Percentiles rank a stretch among this genome's conserved stretches.
These are phyloP conservation scores for Drosophila pruinosa DNA, from an alignment of 1,140 invertebrate species.

Conservation along the genomic window DNA sequence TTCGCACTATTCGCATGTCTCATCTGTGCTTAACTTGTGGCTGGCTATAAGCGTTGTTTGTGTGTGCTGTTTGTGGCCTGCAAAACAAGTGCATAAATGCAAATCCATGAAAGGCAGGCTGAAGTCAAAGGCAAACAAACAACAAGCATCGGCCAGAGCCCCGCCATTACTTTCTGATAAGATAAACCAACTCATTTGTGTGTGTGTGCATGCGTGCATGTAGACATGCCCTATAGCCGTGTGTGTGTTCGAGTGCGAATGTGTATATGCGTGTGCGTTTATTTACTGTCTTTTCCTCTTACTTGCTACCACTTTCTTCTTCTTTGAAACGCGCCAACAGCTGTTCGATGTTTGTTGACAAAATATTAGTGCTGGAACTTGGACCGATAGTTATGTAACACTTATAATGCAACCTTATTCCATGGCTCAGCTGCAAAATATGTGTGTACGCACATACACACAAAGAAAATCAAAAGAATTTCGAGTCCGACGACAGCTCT, in stretches of 20 bases:
- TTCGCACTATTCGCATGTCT: slow-evolving; percentile 70
- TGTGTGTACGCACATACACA: background rate
- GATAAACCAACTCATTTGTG: slow-evolving; percentile 50
- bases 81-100: slow-evolving; percentile 30
- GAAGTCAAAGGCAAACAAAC: slow-evolving; percentile 48
- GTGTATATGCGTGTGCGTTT: background rate
- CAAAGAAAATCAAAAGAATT: too few relatives aligned
- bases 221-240: too few relatives aligned
- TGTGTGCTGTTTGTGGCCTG: slow-evolving; percentile 16
- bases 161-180: slow-evolving; percentile 49
- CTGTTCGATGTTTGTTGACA: slow-evolving; percentile 44
- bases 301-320: background rate
- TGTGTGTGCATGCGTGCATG: slow-evolving; percentile 14
- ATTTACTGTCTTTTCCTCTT: slow-evolving; percentile 9
- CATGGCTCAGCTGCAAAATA: background rate
- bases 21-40: slow-evolving; percentile 47
- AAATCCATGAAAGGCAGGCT: slow-evolving; percentile 30
- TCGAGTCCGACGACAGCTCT: too few relatives aligned
- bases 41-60: slow-evolving; percentile 1
- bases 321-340: slow-evolving; percentile 19
- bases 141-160: slow-evolving; percentile 11
- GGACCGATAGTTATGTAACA: slow-evolving; percentile 21
- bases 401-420: background rate
- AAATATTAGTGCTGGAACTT: slow-evolving; percentile 15
- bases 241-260: background rate